Conservation (phyloP, 2,888 invertebrate genomes). For the Chrysomela aeneicollis region DNA sequence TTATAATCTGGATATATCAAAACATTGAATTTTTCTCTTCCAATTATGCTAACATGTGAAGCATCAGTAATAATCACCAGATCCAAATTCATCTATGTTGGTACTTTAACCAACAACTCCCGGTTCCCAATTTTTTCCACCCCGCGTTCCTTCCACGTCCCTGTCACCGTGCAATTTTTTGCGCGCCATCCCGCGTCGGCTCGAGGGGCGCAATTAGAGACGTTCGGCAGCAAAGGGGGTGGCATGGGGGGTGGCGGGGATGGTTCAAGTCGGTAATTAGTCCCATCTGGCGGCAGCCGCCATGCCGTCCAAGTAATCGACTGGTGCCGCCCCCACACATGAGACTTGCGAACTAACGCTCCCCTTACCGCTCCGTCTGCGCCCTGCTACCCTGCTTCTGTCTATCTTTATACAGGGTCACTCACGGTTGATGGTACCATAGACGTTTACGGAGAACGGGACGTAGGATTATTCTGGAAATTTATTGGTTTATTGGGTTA, state of each 20-base stretch:
- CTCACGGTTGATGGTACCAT: too few relatives aligned
- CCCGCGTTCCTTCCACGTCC: too few relatives aligned
- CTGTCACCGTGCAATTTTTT: not conserved
- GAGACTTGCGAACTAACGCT: conserved; percentile 52
- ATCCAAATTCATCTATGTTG: not conserved
- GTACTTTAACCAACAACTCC: too few relatives aligned
- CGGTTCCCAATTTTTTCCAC: too few relatives aligned
- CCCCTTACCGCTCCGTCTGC: conserved; percentile 23
- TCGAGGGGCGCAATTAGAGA: conserved; percentile 15
- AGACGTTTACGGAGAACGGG: too few relatives aligned
- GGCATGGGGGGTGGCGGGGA: conserved; percentile 36
- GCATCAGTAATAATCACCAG: not conserved
- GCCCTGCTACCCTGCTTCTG: conserved; percentile 40
- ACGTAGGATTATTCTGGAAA: too few relatives aligned
- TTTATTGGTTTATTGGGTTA: too few relatives aligned
- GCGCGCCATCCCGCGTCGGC: not conserved
- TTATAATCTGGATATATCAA: too few relatives aligned
- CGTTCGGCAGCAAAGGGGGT: conserved; percentile 1
- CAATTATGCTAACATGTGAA: too few relatives aligned
- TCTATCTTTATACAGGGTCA: too few relatives aligned
- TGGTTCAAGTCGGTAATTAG: conserved; percentile 63
- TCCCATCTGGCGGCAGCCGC: conserved; percentile 61
- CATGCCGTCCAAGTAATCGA: conserved; percentile 61
- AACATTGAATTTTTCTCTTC: too few relatives aligned
- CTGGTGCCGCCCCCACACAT: conserved; percentile 62